Base-by-base conservation (phyloP, 2,797 vertebrate genomes). In the Smutsia gigantea region DNA sequence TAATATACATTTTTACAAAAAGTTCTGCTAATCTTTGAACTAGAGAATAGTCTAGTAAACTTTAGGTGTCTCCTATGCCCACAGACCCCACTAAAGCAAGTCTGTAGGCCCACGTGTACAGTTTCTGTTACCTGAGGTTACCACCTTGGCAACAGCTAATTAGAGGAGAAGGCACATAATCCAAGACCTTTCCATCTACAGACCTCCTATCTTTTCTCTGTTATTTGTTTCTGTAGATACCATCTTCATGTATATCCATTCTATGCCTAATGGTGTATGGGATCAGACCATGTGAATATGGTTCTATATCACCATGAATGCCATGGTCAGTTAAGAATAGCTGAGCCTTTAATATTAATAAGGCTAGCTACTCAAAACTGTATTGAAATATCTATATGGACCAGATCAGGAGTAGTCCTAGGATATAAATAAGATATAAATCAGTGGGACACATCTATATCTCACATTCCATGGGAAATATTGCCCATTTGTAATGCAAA, bases 1-100 rank as follows among this genome's bases (percentile, higher is more conserved):
- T 74, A 92, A 84, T n/a, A 39, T 53, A 13, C 17, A 72, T n/a
- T 53, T 84, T 84, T 92, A 34, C 46, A 92, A 46, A 92, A 91
- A 72, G 42, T 83, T 69, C 39, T 71, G 23, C 29, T 53, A 51
- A 25, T 39, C 18, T 61, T 74, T 53, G 14, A n/a, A 39, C 18
- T 27, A 19, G 19, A 71, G 11, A 51, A 31, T 51, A 61, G 11
- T 51, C 19, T 49, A n/a, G 15, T 17, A 72, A 61, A 63, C 42
- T 51, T 42, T 82, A 61, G 27, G 39, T 83, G 39, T 12, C 25
- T 59, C 29, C 46, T 53, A 42, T 1, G 42, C 34, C 7, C 21
- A 27, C 27, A 64, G 14, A 14, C 10, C 15, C 3, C 46, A 53
- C 13, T n/a, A 84, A 84, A 63, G 57, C 29, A 84, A 8, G 10